Evolutionary conservation across 2,888 invertebrate species (phyloP).

Genomic region (Phengaris alcon): DNA sequence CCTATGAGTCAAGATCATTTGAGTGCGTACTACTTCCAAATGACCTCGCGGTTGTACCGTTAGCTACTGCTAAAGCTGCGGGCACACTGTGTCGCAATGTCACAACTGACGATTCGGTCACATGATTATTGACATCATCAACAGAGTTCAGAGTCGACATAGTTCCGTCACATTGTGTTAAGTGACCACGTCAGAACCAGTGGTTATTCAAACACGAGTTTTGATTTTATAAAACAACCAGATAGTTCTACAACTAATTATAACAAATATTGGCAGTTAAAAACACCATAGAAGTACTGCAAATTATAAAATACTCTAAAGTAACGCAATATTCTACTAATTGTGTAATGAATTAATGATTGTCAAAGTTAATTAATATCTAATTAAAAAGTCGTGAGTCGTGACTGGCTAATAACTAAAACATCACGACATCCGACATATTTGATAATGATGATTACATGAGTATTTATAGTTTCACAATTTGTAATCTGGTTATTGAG

Average conservation of each 20-base stretch:
- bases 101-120: not conserved
- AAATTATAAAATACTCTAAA: too few relatives aligned
- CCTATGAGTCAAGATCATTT: conserved; percentile 1
- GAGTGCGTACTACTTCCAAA: conserved; percentile 8
- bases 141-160: not conserved
- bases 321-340: not conserved
- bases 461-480: not conserved
- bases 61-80: conserved; percentile 11
- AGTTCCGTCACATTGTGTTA: not conserved
- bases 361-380: conserved; percentile 12
- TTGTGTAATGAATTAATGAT: not conserved
- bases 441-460: not conserved
- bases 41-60: not conserved
- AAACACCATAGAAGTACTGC: too few relatives aligned
- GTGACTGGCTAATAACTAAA: not conserved
- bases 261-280: too few relatives aligned
- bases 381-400: conserved; percentile 17
- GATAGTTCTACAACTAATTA: too few relatives aligned
- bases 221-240: too few relatives aligned
- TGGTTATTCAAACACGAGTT: too few relatives aligned
- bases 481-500: not conserved
- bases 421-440: conserved; percentile 2
- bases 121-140: not conserved
- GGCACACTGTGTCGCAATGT: not conserved
- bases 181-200: not conserved